These are phyloP conservation scores for Drosophila anomalata DNA, from an alignment of 2,888 invertebrate genomes.

Conservation along the genomic window DNA sequence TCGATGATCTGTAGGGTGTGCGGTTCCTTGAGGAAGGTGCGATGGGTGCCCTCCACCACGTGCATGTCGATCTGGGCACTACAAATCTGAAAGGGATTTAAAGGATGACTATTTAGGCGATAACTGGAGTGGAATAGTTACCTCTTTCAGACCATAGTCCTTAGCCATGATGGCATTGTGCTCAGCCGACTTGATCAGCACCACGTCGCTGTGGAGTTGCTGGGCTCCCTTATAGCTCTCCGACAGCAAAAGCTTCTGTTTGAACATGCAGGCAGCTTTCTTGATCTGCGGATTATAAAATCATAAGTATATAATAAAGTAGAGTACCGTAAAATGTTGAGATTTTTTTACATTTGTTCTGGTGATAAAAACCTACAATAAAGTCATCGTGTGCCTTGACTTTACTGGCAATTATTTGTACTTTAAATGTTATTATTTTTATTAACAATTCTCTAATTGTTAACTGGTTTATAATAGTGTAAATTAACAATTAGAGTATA, in stretches of 20 bases:
- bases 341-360: background rate
- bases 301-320: background rate
- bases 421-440: background rate
- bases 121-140: conserved; percentile 83
- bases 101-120: background rate
- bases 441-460: background rate
- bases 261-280: conserved; percentile 91
- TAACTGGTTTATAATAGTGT: background rate
- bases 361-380: background rate
- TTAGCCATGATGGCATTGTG: conserved; percentile 92
- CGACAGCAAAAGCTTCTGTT: conserved; percentile 90
- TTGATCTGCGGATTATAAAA: conserved; percentile 81
- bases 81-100: conserved; percentile 86
- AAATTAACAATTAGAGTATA: background rate
- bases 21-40: conserved; percentile 92
- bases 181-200: conserved; percentile 93
- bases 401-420: background rate
- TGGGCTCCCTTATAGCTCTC: conserved; percentile 90
- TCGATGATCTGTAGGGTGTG: conserved; percentile 89
- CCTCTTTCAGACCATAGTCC: conserved; percentile 95
- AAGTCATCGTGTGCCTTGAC: background rate
- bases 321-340: background rate
- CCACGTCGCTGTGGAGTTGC: conserved; percentile 89
- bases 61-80: conserved; percentile 87
- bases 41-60: conserved; percentile 92